These are phyloP conservation scores for Ecliptopera silaceata DNA, from an alignment of 2,888 invertebrate species.

Conservation along the genomic window DNA sequence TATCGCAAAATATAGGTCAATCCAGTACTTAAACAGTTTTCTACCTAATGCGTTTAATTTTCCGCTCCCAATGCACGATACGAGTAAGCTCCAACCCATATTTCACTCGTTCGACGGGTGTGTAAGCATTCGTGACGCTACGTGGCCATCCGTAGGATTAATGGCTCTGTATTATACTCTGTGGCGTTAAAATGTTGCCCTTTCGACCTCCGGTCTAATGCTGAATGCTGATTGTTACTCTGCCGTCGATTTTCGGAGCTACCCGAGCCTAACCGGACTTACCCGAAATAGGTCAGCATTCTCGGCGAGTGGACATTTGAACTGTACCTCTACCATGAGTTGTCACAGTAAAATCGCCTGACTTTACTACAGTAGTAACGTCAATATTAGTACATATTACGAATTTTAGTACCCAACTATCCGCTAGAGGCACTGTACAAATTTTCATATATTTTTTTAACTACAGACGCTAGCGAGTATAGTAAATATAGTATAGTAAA, in stretches of 20 bases:
- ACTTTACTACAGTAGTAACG: no score
- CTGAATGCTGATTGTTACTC: slow-evolving; percentile 37
- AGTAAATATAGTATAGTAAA: no score
- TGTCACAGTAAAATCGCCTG: no score
- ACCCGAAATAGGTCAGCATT: slow-evolving; percentile 21
- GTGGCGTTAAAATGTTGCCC: slow-evolving; percentile 59
- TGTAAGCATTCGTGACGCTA: slow-evolving; percentile 65
- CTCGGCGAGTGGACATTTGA: slow-evolving; percentile 14
- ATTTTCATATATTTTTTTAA: no score
- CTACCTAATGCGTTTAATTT: slow-evolving; percentile 37
- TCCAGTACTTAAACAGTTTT: slow-evolving; percentile 6
- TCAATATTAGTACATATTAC: no score
- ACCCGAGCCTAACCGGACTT: background rate
- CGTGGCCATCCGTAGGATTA: slow-evolving; percentile 62
- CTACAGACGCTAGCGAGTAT: no score
- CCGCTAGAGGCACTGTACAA: no score
- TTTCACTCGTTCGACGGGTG: slow-evolving; percentile 66
- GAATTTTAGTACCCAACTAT: no score
- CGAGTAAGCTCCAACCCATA: slow-evolving; percentile 45
- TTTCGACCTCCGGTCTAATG: slow-evolving; percentile 34
- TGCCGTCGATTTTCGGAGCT: slow-evolving; percentile 21
- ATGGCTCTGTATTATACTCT: slow-evolving; percentile 65
- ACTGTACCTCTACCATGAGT: no score
- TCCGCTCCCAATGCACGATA: slow-evolving; percentile 35
- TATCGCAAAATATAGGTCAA: slow-evolving; percentile 1